Evolutionary conservation across 2,113 vertebrate species (phyloP), one percentile per base, ranked within the genome.

Genomic region (Tympanuchus pallidicinctus): DNA sequence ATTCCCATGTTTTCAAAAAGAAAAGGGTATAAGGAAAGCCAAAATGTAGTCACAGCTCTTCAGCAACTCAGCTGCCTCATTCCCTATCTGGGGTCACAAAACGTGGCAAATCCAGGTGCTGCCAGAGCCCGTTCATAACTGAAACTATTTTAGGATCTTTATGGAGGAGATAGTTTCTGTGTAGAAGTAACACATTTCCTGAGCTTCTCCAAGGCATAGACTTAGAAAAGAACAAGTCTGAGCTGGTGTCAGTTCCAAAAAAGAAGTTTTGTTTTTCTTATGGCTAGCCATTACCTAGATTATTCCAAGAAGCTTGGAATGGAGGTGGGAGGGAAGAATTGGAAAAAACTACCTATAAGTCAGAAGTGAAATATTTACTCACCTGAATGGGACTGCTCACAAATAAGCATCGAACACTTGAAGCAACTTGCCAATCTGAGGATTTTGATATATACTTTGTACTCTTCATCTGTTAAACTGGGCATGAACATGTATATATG

Each of bases 211-310:
- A 72, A 95, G 82, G 54, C 59, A 87, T 38, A 76, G 75, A 40
- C 91, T 95, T 64, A 88, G 87, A 91, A 91, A 65, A 65, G 74
- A 89, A 45, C 82, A 94, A 94, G 78, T 82, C 54, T 87, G 78
- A 87, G 81, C 81, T 91, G n/a, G 82, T 94, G 78, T 85, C 43
- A 75, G 82, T 89, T 95, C 92, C 82, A 91, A 87, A 96, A 95
- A 92, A 89, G 91, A 93, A 94, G 18, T 66, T 64, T 40, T 95
- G 80, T 92, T 92, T 95, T 91, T 61, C 91, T 92, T 94, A 72
- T 73, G 93, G 66, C 84, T 91, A 91, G 82, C 78, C 75, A 12
- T 79, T 92, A 91, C 78, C 71, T 94, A 92, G 16, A 43, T 89
- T 94, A 89, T 82, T 94, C 75, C 82, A 87, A 32, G 78, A 87